These are phyloP conservation scores for Autographa pulchrina DNA, from an alignment of 2,888 invertebrate species.

Conservation along the genomic window DNA sequence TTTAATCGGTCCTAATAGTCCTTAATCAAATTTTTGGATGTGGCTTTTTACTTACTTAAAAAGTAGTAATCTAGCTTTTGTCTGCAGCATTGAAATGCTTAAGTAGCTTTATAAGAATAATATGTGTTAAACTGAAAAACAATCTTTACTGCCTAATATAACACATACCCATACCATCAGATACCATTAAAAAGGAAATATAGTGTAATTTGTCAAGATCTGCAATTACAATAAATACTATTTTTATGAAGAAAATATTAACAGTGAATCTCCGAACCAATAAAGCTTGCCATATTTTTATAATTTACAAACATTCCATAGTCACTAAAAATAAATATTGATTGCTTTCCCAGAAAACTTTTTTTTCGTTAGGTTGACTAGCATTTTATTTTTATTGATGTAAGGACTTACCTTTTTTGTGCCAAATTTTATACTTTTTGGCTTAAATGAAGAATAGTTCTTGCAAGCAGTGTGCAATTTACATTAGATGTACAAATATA, in stretches of 20 bases:
- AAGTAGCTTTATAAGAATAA: background rate
- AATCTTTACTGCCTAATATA: background rate
- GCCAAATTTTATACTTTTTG: slow-evolving; percentile 7
- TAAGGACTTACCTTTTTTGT: background rate
- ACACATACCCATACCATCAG: background rate
- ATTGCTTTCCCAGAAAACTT: background rate
- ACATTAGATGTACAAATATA: background rate
- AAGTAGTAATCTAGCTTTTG: background rate
- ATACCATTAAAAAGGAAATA: background rate
- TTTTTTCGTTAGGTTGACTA: background rate
- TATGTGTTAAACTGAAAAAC: background rate
- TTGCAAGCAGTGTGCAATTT: slow-evolving; percentile 3
- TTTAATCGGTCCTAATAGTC: background rate
- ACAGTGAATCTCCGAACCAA: background rate
- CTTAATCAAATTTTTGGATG: background rate
- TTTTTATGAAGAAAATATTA: background rate
- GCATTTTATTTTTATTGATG: background rate
- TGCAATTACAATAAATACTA: background rate
- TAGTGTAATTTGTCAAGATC: background rate
- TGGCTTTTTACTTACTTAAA: background rate
- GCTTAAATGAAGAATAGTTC: background rate
- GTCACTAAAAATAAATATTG: background rate
- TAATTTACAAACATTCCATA: background rate
- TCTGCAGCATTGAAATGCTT: slow-evolving; percentile 4
- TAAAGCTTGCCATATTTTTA: background rate